Conservation (phyloP, 1,140 invertebrate species). For the Coptotermes formosanus region DNA sequence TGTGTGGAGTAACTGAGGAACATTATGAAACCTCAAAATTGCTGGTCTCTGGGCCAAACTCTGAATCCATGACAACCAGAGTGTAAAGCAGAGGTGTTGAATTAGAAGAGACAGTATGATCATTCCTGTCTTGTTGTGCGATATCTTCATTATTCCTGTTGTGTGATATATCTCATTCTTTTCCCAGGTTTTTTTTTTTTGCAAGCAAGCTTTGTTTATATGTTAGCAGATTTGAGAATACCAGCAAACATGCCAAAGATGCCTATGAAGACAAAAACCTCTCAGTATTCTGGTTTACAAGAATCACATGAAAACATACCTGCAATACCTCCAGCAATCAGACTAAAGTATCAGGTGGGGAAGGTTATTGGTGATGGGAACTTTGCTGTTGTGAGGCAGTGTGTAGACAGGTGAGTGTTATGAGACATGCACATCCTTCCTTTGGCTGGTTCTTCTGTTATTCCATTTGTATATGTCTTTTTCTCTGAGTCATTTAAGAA, state of each 20-base stretch:
- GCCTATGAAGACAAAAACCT: constrained; percentile 43
- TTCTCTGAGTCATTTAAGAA: too few relatives aligned
- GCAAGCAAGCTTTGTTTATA: background rate
- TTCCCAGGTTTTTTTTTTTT: background rate
- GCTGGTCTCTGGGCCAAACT: too few relatives aligned
- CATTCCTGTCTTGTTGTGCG: too few relatives aligned
- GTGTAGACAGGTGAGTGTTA: constrained; percentile 62
- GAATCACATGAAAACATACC: constrained; percentile 64
- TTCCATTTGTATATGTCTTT: too few relatives aligned
- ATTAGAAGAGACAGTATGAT: too few relatives aligned
- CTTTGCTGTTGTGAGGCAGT: constrained; percentile 86
- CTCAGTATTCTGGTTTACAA: constrained; percentile 62
- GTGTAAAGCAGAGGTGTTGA: too few relatives aligned
- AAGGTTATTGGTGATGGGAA: constrained; percentile 84
- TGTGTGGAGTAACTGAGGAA: too few relatives aligned
- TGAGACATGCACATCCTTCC: too few relatives aligned
- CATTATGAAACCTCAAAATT: too few relatives aligned
- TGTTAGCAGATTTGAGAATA: constrained; percentile 2
- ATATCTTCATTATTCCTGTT: too few relatives aligned
- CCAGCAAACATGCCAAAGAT: constrained; percentile 41
- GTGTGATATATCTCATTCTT: background rate
- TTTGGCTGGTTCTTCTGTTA: too few relatives aligned
- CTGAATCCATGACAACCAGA: too few relatives aligned
- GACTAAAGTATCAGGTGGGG: constrained; percentile 55
- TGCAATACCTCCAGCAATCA: constrained; percentile 46